Conservation (phyloP, 2,888 invertebrate species). For the Cetonia aurata region DNA sequence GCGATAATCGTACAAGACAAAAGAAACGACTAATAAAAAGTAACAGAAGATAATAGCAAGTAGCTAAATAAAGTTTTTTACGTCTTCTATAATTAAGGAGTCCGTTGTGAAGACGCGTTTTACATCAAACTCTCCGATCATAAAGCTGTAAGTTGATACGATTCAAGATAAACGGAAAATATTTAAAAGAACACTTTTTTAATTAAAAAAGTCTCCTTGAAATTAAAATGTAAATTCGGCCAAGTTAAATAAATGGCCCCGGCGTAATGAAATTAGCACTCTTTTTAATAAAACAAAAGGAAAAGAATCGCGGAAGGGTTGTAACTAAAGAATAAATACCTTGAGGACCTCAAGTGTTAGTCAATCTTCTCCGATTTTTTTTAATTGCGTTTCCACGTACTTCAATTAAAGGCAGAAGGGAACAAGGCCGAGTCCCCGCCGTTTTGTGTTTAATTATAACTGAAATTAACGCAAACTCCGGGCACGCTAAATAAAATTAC, state of each 20-base stretch:
- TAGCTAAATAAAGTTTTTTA: not conserved
- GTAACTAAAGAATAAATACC: slow-evolving; percentile 44
- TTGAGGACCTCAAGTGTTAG: slow-evolving; percentile 42
- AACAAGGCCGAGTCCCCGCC: slow-evolving; percentile 44
- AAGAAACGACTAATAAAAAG: too few relatives aligned
- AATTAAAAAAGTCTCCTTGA: slow-evolving; percentile 43
- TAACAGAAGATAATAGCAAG: too few relatives aligned
- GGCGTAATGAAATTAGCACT: slow-evolving; percentile 46
- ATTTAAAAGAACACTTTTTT: slow-evolving; percentile 41
- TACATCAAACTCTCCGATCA: not conserved
- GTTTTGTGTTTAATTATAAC: slow-evolving; percentile 56
- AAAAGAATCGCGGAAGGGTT: slow-evolving; percentile 43
- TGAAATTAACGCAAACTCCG: slow-evolving; percentile 55
- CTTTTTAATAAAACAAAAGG: slow-evolving; percentile 45
- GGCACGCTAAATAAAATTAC: slow-evolving; percentile 56
- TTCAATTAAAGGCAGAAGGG: slow-evolving; percentile 53
- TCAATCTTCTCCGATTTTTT: slow-evolving; percentile 44
- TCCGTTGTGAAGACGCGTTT: not conserved
- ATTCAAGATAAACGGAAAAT: slow-evolving; percentile 20
- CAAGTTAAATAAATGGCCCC: slow-evolving; percentile 42
- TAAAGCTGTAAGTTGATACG: slow-evolving; percentile 24
- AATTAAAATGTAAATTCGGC: slow-evolving; percentile 45
- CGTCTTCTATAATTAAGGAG: slow-evolving; percentile 3
- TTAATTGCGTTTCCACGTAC: slow-evolving; percentile 50
- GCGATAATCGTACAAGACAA: too few relatives aligned